Evolutionary conservation across 2,797 vertebrate genomes (phyloP), one percentile per base, ranked within the genome.

Genomic region (Acridotheres tristis): DNA sequence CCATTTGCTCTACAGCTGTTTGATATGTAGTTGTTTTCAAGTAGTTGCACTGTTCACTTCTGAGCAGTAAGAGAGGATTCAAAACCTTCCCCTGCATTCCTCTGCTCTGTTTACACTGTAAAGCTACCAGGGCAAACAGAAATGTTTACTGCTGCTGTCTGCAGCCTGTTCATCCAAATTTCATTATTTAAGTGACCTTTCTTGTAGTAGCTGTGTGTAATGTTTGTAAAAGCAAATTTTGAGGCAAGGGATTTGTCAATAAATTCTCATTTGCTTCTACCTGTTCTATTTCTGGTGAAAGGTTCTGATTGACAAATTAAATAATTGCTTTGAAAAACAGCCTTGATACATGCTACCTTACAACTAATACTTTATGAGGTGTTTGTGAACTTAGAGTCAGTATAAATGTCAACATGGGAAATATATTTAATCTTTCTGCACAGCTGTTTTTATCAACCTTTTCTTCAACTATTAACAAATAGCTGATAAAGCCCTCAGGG

Each of bases 381-480:
- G 69, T 93, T 92, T 93, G 86, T 94, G 89, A 90, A 79, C 71
- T 93, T 17, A 0, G 21, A 91, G 40, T 95, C 90, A 84, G 42
- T 79, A 75, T 90, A 55, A 81, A 83, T 94, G 80, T 82, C 73
- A 85, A 50, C 55, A 78, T 66, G 57, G 72, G 90, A 93, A 93
- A 85, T 47, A 59, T 6, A 75, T 72, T 94, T 96, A 88, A 96
- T 94, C 88, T 90, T 91, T 88, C 88, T 73, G 45, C 57, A 50
- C 77, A 93, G 78, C 51, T 95, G 61, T 95, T 96, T 96, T 95
- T 93, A 90, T 91, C 69, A 82, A 25, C 36, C 11, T 83, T 79
- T 81, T 97, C 76, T 89, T 93, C 83, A 96, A 30, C 91, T 78
- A 89, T 91, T 96, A 96, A 95, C 93, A 94, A 95, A 90, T 13